Evolutionary conservation across 2,888 invertebrate genomes (phyloP).

Genomic region (Augiades crinisus): DNA sequence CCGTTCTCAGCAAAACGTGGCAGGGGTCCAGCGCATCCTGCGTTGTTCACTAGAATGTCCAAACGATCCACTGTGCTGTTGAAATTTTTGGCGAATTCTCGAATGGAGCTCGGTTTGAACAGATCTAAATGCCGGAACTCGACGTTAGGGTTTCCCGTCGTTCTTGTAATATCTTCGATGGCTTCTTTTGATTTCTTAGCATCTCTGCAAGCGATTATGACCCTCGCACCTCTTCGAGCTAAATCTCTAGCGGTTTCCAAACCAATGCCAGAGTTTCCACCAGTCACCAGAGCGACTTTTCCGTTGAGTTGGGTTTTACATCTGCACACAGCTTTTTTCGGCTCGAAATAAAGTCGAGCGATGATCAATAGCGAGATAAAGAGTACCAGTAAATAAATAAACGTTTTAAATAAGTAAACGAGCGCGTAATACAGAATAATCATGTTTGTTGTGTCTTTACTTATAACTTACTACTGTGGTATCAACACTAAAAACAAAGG

Average conservation of each 20-base stretch:
- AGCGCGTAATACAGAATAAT: background rate
- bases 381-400: background rate
- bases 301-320: conserved; percentile 49
- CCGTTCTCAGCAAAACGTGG: conserved; percentile 79
- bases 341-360: conserved; percentile 11
- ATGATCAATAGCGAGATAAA: background rate
- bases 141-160: conserved; percentile 86
- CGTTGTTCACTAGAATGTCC: conserved; percentile 84
- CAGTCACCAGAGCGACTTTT: conserved; percentile 88
- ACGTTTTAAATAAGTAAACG: background rate
- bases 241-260: conserved; percentile 87
- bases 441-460: conserved; percentile 14
- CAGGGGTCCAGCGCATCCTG: conserved; percentile 68
- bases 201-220: conserved; percentile 89
- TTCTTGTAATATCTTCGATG: conserved; percentile 84
- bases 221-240: conserved; percentile 85
- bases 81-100: conserved; percentile 83
- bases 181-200: conserved; percentile 85
- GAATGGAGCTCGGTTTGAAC: conserved; percentile 70
- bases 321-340: conserved; percentile 15
- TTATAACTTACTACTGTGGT: too few relatives aligned
- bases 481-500: too few relatives aligned
- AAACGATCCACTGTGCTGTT: conserved; percentile 70
- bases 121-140: conserved; percentile 79
- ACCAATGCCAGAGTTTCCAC: conserved; percentile 92